Evolutionary conservation across 2,797 vertebrate genomes (phyloP), one percentile per base, ranked within the genome.

Genomic region (Hippocampus kuda): DNA sequence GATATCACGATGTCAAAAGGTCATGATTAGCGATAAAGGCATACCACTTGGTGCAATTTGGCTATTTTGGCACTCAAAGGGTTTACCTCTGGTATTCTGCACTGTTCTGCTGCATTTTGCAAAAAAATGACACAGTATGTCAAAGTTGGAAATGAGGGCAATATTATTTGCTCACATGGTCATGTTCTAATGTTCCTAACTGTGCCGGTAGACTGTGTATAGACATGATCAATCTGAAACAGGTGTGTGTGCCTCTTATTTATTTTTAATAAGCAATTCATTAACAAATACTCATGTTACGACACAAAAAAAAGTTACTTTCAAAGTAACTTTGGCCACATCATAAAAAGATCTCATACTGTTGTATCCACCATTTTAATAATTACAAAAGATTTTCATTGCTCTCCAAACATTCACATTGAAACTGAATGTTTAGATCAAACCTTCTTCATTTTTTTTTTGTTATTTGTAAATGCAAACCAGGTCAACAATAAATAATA

Each of bases 401-500:
- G 82, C 84, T 89, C 79, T 83, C 82, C 74, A 73, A 79, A 87
- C 87, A 86, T 87, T 87, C 85, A 84, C 83, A 86, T 77, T 79
- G 79, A 82, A 85, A 83, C 72, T 65, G 70, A 88, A 85, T 85
- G 86, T 80, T 88, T 83, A 79, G 85, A 15, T 85, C 72, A 49
- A 34, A 34, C 30, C 59, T 70, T 74, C 76, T 78, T 79, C 67
- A 85, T 46, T 64, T 83, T 76, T 72, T 73, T 76, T 72, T 73
- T 76, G 75, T 81, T 81, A 86, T 90, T 89, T 91, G 87, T 88
- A 87, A 91, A 91, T 87, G 88, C 87, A 91, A 92, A 90, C 84
- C 86, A 87, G 88, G 84, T 89, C 89, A 87, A 90, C 90, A 93
- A 92, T 93, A 93, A 92, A 92, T 93, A 92, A 92, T 91, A 91